Evolutionary conservation across 2,888 invertebrate species (phyloP), one percentile per base, ranked within the genome.

Genomic region (Folsomia candida): DNA sequence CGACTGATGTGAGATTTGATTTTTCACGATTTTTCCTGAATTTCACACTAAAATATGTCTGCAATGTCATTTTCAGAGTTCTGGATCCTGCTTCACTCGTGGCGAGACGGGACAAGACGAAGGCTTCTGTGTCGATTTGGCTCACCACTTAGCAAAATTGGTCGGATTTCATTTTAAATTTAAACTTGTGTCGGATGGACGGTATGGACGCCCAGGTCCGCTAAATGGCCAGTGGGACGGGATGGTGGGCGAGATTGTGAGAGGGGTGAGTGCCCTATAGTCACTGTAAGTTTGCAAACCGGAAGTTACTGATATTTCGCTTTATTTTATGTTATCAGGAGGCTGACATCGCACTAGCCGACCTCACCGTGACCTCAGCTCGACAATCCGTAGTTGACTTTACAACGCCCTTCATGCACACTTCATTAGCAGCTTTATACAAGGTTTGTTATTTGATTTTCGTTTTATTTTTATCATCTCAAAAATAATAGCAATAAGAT

Each of bases 281-380:
- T 26, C n/a, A 25, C 20, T 22, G 9, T 9, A 14, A 18, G 20
- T 22, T 14, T 9, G 20, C 22, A 14, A 18, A 18, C 26, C 60
- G 20, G 25, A 3, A 54, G 54, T 54, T 54, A 22, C 47, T 24
- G n/a, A 54, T 3, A 54, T 22, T 9, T 54, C 54, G 9, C 11
- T 47, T 51, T 47, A 86, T 60, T 85, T 18, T 14, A 18, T 11
- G 51, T 51, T 51, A 51, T 64, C 67, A 79, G 77, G 79, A 79
- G 71, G 76, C 77, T 47, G 79, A 79, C 57, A 64, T 79, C 28
- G 77, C 79, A 3, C 29, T 79, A 37, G 76, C 76, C 22, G 79
- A 79, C 70, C 73, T 79, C 47, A 79, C 79, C 9, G 74, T 79
- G 24, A 76, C 79, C 51, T 75, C 79, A 25, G 72, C 72, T 1